phyloP scores from a whole-genome alignment of 2,113 vertebrate species.

The Petaurus breviceps region DNA sequence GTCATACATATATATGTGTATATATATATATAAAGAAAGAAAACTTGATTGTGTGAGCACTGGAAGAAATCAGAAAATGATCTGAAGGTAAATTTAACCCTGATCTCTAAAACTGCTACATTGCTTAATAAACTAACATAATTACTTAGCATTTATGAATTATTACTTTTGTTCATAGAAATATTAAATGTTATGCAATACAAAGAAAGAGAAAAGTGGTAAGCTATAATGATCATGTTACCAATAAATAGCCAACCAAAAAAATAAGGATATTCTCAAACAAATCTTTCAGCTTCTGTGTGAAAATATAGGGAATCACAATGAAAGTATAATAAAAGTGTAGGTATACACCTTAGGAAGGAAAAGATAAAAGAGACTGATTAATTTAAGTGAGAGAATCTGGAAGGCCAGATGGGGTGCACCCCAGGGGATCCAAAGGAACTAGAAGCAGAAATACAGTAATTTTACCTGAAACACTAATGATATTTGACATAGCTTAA shows the following conservation, averaged over 20 bases:
- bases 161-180: not conserved
- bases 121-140: not conserved
- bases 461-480: not conserved
- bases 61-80: not conserved
- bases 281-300: not conserved
- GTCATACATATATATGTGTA: too few species aligned
- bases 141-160: not conserved
- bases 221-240: not conserved
- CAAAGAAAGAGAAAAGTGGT: not conserved
- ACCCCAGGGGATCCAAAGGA: not conserved
- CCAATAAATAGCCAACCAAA: not conserved
- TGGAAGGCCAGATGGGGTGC: not conserved
- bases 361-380: not conserved
- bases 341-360: not conserved
- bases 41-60: not conserved
- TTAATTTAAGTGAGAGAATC: not conserved
- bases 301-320: not conserved
- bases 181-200: not conserved
- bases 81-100: not conserved
- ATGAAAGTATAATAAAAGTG: not conserved
- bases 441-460: not conserved
- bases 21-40: not conserved
- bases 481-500: conserved; percentile 19
- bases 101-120: not conserved
- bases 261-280: not conserved